Base-by-base conservation (phyloP, 2,113 vertebrate species). In the Equus przewalskii region DNA sequence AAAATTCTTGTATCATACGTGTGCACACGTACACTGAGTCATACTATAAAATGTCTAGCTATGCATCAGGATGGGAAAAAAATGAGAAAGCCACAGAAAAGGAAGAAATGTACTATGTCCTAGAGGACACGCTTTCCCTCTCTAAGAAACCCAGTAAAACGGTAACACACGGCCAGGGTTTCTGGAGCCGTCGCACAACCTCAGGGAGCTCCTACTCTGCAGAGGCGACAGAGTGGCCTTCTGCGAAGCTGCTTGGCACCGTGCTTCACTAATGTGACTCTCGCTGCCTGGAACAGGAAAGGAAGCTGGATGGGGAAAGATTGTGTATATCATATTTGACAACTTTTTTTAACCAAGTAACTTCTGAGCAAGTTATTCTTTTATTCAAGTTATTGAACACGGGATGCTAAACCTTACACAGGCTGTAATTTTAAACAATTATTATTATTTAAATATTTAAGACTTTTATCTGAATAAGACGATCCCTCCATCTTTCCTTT, bases 11-110 rank as follows among this genome's bases (percentile, higher is more conserved):
- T 49, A 51, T 44, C 6, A 7, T 30, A 7, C 26, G 26, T 95
- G 54, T 67, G 54, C 21, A 54, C 26, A 11, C 12, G 64, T 58
- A 64, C 36, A 65, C 21, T 33, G 54, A 94, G 75, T 84, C 94
- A 90, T 36, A 49, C 14, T 64, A 21, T 75, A 70, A 91, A 85
- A 72, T 14, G 69, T 92, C 72, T 97, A 76, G 84, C 54, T 78
- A 28, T 5, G 33, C 10, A 49, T 60, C 58, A 56, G 22, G 75
- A 67, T 67, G 56, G 19, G 54, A 28, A 26, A 10, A 62, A 86
- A 67, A 73, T 16, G 49, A 85, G 75, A 96, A 78, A 78, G 84
- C 67, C 70, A 54, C 44, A 56, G 30, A 64, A 92, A 93, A 91
- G 21, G 87, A 91, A 72, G 60, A 76, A 89, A 81, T 0, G 4